Conservation (phyloP, 2,888 invertebrate species). For the Xestia c-nigrum region DNA sequence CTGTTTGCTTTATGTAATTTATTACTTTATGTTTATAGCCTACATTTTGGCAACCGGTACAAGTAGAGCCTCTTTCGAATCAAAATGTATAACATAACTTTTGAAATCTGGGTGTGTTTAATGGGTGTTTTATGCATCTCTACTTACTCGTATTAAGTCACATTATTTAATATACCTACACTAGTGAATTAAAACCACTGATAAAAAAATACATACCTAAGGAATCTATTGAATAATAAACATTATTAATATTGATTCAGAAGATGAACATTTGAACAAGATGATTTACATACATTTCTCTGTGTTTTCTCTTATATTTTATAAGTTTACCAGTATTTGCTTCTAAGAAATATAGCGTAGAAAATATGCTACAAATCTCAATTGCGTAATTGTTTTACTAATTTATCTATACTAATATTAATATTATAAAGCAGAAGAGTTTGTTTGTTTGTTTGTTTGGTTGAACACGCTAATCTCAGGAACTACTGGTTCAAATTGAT, state of each 20-base stretch:
- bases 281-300: constrained; percentile 33
- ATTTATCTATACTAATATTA: too few relatives aligned
- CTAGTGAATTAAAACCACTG: neutral
- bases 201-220: constrained; percentile 1
- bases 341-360: constrained; percentile 20
- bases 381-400: neutral
- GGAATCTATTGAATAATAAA: neutral
- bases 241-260: constrained; percentile 41
- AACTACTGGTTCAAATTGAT: too few relatives aligned
- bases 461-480: too few relatives aligned
- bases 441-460: too few relatives aligned
- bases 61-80: neutral
- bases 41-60: constrained; percentile 10
- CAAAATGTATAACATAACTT: neutral
- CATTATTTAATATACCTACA: too few relatives aligned
- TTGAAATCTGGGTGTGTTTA: neutral
- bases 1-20: constrained; percentile 37
- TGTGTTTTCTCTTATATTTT: constrained; percentile 21
- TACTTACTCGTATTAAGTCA: too few relatives aligned
- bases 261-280: constrained; percentile 1
- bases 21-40: constrained; percentile 25
- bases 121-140: neutral
- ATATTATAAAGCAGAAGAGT: too few relatives aligned
- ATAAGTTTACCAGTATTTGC: neutral
- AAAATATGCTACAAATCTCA: neutral